Base-by-base conservation (phyloP, 1,140 invertebrate genomes). In the Vollenhovia emeryi region DNA sequence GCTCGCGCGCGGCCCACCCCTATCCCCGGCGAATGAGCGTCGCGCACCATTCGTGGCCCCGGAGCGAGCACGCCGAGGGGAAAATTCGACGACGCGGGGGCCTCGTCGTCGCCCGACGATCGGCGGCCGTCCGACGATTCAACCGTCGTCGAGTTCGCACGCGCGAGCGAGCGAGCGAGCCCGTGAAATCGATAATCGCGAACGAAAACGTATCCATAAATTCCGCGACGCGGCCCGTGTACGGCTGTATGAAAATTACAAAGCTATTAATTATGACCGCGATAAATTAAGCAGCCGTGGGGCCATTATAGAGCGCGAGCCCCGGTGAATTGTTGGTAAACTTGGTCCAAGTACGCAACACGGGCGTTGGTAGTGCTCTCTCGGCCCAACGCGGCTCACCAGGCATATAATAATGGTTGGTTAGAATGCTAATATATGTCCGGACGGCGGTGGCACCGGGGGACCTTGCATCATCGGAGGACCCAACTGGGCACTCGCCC, bases 381-480 rank as follows among this genome's bases (percentile, higher is more conserved):
- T 92, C 90, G 92, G 92, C 90, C 92, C 91, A 94, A 92, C 93
- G 93, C 91, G 92, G 92, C 92, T 94, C 93, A 93, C 92, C 92
- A 93, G 92, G 92, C 93, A 95, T 94, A 95, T 94, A 95, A 95
- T 95, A 95, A 95, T 94, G 93, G 93, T 93, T 92, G 92, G 92
- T 94, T 94, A 95, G 94, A 95, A 95, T 95, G 94, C 94, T 95
- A 95, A 95, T 95, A 95, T 95, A 95, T 95, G 94, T 95, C 92
- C 93, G 91, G 89, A 90, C 91, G 89, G 90, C 90, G 92, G 92
- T 92, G 92, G 90, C 93, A 93, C 94, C 91, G 91, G 89, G 94
- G 94, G 94, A 95, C 94, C 93, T 93, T 95, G 94, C 94, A 95
- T 95, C 94, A 95, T 94, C 94, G 91, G 91, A 93, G 93, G 93